Evolutionary conservation across 2,797 vertebrate genomes (phyloP), one percentile per base, ranked within the genome.

Genomic region (Gorsachius magnificus): DNA sequence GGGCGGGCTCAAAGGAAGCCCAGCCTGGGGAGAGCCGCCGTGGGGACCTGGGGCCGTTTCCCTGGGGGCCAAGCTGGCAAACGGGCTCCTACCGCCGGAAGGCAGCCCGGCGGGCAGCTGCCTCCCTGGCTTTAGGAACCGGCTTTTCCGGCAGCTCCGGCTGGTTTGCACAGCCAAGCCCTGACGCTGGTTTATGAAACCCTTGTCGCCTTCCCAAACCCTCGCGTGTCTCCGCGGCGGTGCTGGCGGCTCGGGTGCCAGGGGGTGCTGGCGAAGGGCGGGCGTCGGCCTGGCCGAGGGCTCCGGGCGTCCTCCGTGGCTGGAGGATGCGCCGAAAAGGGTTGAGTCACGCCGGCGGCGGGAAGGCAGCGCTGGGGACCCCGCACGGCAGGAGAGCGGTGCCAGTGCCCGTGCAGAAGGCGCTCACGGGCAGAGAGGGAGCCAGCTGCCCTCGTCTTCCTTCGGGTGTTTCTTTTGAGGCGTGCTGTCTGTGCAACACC

Each of bases 271-370:
- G 57, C 5, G 3, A 24, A 11, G 83, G 65, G 70, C 75, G 6
- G 53, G 65, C n/a, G 85, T 60, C 41, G 19, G 63, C 53, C 22
- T 2, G 82, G 93, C 48, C 13, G n/a, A 6, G 46, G 26, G 38
- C 72, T 45, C 11, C 3, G 70, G 36, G 68, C 50, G 76, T 5
- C 71, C 61, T 66, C 41, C 60, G 6, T 63, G 28, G 64, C 69
- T 6, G 38, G 82, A 71, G 77, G 54, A 74, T 75, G 93, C 89
- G 2, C 82, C 25, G 10, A 45, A 58, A 83, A 95, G 77, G 87
- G 89, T 95, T 95, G 97, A 97, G 95, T 97, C 96, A 97, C 91
- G 61, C 4, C 64, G 51, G 68, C 10, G n/a, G 21, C 22, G 60
- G 81, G 79, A 87, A 94, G 87, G 68, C 87, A 94, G 69, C 60